phyloP scores from a whole-genome alignment of 2,797 vertebrate species.

The Eulemur coronatus region DNA sequence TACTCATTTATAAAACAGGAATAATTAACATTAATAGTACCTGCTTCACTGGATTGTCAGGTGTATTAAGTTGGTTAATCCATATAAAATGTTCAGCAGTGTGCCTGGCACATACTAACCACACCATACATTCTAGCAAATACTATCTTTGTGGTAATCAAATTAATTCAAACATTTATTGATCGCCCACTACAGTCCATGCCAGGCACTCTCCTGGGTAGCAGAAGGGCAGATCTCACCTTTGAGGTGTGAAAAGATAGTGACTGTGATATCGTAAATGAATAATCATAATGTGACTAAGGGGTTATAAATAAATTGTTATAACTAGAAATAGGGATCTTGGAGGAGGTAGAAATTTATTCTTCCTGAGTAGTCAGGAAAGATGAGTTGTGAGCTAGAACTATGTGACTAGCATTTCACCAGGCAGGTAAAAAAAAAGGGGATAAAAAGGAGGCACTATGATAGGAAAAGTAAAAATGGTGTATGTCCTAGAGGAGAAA shows the following conservation, averaged over 20 bases:
- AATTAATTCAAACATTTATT: not conserved
- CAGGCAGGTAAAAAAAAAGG: not conserved
- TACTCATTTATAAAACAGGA: conserved; percentile 1
- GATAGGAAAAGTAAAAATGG: not conserved
- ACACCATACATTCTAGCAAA: not conserved
- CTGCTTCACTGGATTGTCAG: not conserved
- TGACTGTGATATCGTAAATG: not conserved
- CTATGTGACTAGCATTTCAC: not conserved
- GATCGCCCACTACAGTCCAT: not conserved
- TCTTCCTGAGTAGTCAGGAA: not conserved
- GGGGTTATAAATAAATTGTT: not conserved
- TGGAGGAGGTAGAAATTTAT: not conserved
- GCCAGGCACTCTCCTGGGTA: not conserved
- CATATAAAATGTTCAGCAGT: not conserved
- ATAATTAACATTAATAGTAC: not conserved
- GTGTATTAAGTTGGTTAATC: not conserved
- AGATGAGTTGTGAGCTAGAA: not conserved
- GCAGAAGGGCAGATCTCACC: not conserved
- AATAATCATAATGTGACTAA: not conserved
- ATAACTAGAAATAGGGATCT: not conserved
- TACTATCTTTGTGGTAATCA: not conserved
- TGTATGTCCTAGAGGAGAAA: not conserved
- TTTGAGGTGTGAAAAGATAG: not conserved
- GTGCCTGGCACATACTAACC: not conserved
- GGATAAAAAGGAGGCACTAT: not conserved